Base-by-base conservation (phyloP, 1,140 invertebrate genomes). In the Drosophila carrolli region DNA sequence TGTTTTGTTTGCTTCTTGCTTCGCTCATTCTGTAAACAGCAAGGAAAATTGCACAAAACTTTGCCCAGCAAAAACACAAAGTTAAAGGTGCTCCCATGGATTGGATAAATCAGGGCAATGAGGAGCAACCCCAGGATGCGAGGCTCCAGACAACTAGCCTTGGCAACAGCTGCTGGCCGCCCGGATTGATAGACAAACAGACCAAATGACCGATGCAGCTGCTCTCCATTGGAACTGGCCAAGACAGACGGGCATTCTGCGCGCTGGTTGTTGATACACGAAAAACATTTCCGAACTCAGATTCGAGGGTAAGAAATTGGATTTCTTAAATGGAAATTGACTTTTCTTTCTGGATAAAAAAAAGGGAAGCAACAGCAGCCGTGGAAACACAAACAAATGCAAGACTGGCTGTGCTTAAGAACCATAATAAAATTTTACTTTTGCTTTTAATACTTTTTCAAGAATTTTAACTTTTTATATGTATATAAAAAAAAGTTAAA, bases 1-100 rank as follows among this genome's bases (percentile, higher is more conserved):
- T 89, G 72, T 83, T 89, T 88, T 78, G 82, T 88, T 88, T 86
- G 71, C 83, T 73, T 77, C 72, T 89, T 88, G 80, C 71, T 83
- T 46, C 72, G 57, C 75, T 73, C 79, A 83, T 89, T 88, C 70
- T 77, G 83, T 77, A 88, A 89, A 89, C 84, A 88, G 75, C 75
- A 77, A 83, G 79, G 79, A 86, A 86, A 83, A 88, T 88, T 82
- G 75, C 78, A 65, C 75, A 57, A 58, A 88, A 88, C 84, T 88
- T 88, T 80, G 67, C 27, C 75, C 58, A 44, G 53, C 77, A 76
- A 80, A 81, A 88, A 83, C 74, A 50, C 50, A 77, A 88, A 83
- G 59, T 74, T 77, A 77, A 88, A 89, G 79, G 75, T 68, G 67
- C 66, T 61, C 37, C 57, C 60, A 62, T 72, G 75, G 71, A 88